phyloP scores from a whole-genome alignment of 2,888 invertebrate species.

The Pachydiplax longipennis region DNA sequence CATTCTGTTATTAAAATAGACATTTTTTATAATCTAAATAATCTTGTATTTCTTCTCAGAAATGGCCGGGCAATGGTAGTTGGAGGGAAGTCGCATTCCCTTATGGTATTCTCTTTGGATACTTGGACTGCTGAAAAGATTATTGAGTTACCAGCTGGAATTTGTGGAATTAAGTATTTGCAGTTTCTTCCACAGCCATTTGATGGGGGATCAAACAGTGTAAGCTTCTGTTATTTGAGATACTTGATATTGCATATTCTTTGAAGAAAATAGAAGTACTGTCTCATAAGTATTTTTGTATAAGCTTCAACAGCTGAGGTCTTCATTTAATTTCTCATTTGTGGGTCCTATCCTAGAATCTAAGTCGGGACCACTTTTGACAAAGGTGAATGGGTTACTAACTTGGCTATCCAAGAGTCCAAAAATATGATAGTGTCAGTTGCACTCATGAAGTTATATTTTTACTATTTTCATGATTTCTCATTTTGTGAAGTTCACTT shows the following conservation, averaged over 20 bases:
- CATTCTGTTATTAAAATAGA: not conserved
- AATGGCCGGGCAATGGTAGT: slow-evolving; percentile 72
- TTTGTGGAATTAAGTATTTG: slow-evolving; percentile 65
- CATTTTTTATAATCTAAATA: not conserved
- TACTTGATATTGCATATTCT: not conserved
- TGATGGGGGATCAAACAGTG: slow-evolving; percentile 70
- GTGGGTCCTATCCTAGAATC: no score
- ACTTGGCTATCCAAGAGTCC: no score
- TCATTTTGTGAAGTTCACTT: no score
- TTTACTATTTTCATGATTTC: no score
- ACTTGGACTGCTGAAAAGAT: slow-evolving; percentile 68
- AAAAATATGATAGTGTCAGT: no score
- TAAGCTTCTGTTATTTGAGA: slow-evolving; percentile 23
- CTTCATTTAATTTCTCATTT: no score
- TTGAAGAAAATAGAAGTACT: no score
- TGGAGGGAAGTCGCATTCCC: slow-evolving; percentile 64
- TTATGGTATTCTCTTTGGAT: slow-evolving; percentile 68
- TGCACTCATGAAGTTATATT: no score
- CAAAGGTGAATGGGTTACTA: no score
- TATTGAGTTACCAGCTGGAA: slow-evolving; percentile 64
- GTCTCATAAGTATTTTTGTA: no score
- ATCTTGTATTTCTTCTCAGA: slow-evolving; percentile 54
- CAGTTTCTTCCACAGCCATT: slow-evolving; percentile 68
- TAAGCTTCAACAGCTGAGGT: no score
- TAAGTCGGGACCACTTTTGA: no score